Base-by-base conservation (phyloP, 64 coral and sea anemone species). In the Trachythela sp. region DNA sequence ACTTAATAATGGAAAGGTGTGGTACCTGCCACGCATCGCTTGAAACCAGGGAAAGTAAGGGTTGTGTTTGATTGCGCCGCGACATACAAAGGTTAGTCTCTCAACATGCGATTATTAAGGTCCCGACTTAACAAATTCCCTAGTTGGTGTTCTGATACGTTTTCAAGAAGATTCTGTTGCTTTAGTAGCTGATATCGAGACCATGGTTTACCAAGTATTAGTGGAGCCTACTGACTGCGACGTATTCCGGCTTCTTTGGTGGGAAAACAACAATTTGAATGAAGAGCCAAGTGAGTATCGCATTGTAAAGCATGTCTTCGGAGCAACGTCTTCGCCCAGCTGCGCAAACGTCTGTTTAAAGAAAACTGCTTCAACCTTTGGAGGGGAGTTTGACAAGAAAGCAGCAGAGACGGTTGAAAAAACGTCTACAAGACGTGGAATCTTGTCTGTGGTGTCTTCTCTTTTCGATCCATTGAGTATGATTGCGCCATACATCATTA, bases 61-160 rank as follows among this genome's bases (percentile, higher is more conserved):
- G 88, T 89, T 10, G 88, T 83, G 9, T 89, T 89, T 54, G 88
- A 89, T 24, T 89, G 88, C 45, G 88, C 88, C 7, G 88, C 88
- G 80, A 89, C 42, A 67, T 84, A 83, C 30, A 67, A 89, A 29
- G 72, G 72, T 75, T 40, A 76, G 6, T 89, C 88, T 36, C 31
- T 83, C 15, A 89, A 89, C 34, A 50, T 76, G 13, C n/a, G 80
- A 52, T 41, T 89, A 35, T 76, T 89, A 89, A 89, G 72, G 70
- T 9, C 88, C 88, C 68, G 88, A 89, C 29, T 36, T 89, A 89
- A 64, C 88, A 39, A 89, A 89, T 37, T 89, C 70, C 20, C 0
- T 89, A 31, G 72, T 83, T 18, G 88, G 88, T 48, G 42, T 45
- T 45, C 42, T 80, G 15, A 80, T 80, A 29, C 75, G 75, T 3